Base-by-base conservation (phyloP, 2,888 invertebrate species). In the Lydus trimaculatus region DNA sequence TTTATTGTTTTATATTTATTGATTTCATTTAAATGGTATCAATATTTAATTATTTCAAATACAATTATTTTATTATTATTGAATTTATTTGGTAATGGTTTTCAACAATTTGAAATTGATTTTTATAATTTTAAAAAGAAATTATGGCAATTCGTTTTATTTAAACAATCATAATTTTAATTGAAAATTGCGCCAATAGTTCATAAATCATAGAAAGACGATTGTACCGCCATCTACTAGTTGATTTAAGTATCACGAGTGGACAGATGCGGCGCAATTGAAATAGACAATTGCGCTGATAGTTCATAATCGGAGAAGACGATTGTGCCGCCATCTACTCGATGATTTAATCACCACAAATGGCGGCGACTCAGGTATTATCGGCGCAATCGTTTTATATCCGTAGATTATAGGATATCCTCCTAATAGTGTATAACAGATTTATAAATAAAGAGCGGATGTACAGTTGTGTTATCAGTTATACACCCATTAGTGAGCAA, bases 51-150 rank as follows among this genome's bases (percentile, higher is more conserved):
- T 28, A 71, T 89, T 15, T 84, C 86, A 62, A 89, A 90, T 73
- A 88, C 88, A 7, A 71, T 89, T 25, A 75, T 89, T 25, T 87
- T 91, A 72, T 75, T 89, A 15, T 82, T 87, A 58, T 83, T 90
- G 9, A 90, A 90, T 31, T 85, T 87, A 78, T 85, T 86, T 72
- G 87, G 87, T 67, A 88, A 88, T 25, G 91, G 90, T 5, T 90
- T 90, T 76, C 90, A 90, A 72, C 87, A 89, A 76, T 81, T 90
- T 84, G 85, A 89, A 85, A 85, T 86, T n/a, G 69, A 62, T 25
- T 63, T 78, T 36, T 73, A 76, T 58, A 66, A 70, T 58, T 73
- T 75, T 59, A 78, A 75, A 61, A 75, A 72, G n/a, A n/a, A n/a
- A 17, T n/a, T 43, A 3, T 43, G 43, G 43, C 17, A 43, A 43